phyloP scores from a whole-genome alignment of 2,797 vertebrate genomes.

The Pipistrellus pipistrellus region DNA sequence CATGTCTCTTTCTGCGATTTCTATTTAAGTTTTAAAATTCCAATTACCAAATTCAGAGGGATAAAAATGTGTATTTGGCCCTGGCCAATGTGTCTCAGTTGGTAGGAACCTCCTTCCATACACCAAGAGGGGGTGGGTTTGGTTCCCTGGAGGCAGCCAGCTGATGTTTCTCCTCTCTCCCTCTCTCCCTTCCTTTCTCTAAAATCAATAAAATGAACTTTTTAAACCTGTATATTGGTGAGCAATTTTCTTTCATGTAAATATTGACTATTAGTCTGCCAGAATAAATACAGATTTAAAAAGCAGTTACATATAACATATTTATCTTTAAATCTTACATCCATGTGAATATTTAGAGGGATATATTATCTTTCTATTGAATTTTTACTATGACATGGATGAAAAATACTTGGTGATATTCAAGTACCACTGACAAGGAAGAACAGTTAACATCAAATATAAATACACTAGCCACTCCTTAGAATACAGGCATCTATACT shows the following conservation, averaged over 20 bases:
- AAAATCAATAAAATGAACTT: background rate
- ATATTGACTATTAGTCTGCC: background rate
- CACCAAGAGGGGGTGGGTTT: background rate
- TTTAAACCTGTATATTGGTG: background rate
- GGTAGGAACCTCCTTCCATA: background rate
- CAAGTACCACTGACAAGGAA: background rate
- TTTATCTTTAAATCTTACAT: background rate
- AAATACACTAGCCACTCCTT: background rate
- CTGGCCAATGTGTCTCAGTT: background rate
- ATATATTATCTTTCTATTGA: conserved; percentile 8
- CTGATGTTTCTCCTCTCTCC: background rate
- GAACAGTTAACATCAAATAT: background rate
- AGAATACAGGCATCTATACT: background rate
- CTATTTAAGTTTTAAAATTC: conserved; percentile 8
- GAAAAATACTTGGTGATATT: background rate
- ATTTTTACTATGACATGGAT: background rate
- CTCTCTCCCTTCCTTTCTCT: background rate
- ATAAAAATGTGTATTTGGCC: background rate
- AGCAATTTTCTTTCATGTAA: conserved; percentile 7
- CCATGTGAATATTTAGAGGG: background rate
- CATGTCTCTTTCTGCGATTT: background rate
- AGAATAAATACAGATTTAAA: background rate
- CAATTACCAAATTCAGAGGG: background rate
- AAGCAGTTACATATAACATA: background rate
- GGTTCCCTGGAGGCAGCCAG: background rate